phyloP scores from a whole-genome alignment of 2,888 invertebrate species.

The Dicycla oo region DNA sequence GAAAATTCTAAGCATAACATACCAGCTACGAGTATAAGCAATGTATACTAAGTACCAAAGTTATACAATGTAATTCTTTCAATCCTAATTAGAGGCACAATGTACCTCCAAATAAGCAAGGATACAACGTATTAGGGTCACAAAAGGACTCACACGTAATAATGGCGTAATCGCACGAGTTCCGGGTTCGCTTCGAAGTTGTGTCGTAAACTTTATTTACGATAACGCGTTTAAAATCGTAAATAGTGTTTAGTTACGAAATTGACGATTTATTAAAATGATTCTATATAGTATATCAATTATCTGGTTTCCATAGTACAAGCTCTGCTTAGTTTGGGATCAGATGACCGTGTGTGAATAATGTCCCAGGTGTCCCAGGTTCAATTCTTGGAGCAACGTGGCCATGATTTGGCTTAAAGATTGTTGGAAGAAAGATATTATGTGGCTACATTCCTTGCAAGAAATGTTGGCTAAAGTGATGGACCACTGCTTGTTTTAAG shows the following conservation, averaged over 20 bases:
- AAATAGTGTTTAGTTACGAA: conserved; percentile 32
- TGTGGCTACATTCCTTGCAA: neutral
- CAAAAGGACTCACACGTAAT: conserved; percentile 57
- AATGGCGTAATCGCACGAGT: conserved; percentile 45
- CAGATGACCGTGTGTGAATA: too few species aligned
- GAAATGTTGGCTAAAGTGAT: too few species aligned
- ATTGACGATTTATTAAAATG: conserved; percentile 19
- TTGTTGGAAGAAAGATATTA: neutral
- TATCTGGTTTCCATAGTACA: too few species aligned
- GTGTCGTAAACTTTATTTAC: conserved; percentile 48
- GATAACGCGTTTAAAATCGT: conserved; percentile 36
- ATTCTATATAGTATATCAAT: too few species aligned
- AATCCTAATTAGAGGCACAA: conserved; percentile 19
- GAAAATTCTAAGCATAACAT: too few species aligned
- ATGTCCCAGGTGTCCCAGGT: too few species aligned
- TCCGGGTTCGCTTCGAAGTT: conserved; percentile 45
- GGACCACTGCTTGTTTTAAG: neutral
- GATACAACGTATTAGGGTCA: conserved; percentile 37
- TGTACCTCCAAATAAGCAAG: conserved; percentile 42
- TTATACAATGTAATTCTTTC: conserved; percentile 42
- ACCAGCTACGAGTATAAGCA: too few species aligned
- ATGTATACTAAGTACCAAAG: neutral
- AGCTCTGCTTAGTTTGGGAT: too few species aligned
- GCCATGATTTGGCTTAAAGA: neutral
- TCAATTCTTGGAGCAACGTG: neutral